These are phyloP conservation scores for Mus spretus DNA, from an alignment of 2,797 vertebrate genomes.

Conservation along the genomic window DNA sequence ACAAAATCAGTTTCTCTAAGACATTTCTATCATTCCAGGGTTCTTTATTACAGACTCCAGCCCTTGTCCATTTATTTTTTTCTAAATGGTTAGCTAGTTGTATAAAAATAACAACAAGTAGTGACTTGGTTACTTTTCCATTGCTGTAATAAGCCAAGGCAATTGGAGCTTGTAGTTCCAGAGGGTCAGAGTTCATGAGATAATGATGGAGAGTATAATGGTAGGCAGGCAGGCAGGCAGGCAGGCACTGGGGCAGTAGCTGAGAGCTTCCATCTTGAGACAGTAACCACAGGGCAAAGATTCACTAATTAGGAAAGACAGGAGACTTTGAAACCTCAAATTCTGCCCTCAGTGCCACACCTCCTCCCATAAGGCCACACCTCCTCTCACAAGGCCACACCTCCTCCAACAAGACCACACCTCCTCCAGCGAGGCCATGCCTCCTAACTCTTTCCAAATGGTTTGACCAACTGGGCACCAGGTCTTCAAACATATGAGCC, in stretches of 20 bases:
- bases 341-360: not conserved
- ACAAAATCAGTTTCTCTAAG: not conserved
- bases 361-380: not conserved
- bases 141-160: not conserved
- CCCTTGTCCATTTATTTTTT: not conserved
- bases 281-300: too few species aligned
- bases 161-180: not conserved
- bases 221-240: not conserved
- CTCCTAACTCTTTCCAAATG: not conserved
- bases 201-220: not conserved
- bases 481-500: not conserved
- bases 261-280: not conserved
- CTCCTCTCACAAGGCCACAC: not conserved
- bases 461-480: not conserved
- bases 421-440: not conserved
- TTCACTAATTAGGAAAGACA: not conserved
- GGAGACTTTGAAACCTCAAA: not conserved
- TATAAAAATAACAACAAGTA: not conserved
- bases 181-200: not conserved
- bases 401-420: not conserved
- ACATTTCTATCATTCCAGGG: fast-evolving
- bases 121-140: not conserved
- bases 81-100: not conserved
- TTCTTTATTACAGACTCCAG: not conserved
- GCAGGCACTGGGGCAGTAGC: not conserved